Percentiles rank a stretch among this genome's conserved stretches.
phyloP scores from a whole-genome alignment of 2,797 vertebrate species.

The Loriculus beryllinus region DNA sequence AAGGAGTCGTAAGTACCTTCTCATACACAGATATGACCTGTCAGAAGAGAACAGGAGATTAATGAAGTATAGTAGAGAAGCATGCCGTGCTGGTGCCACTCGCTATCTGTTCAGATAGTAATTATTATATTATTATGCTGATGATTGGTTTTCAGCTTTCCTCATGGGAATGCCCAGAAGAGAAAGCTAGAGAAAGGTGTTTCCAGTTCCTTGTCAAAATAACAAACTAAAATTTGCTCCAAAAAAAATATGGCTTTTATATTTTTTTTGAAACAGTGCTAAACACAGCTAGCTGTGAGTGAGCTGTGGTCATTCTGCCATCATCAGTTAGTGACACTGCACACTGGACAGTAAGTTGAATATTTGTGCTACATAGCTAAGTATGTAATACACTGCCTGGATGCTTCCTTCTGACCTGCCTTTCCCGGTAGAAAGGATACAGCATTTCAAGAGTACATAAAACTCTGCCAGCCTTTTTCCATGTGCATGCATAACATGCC shows the following conservation, averaged over 20 bases:
- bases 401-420: neutral
- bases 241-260: neutral
- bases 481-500: accelerated
- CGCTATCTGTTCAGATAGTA: neutral
- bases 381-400: neutral
- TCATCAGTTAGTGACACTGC: neutral
- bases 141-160: neutral
- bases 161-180: neutral
- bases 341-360: neutral
- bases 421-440: neutral
- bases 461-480: neutral
- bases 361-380: neutral
- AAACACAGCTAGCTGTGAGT: neutral
- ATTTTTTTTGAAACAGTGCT: neutral
- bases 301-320: neutral
- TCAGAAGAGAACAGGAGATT: neutral
- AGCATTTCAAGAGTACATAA: neutral
- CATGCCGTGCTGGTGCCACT: neutral
- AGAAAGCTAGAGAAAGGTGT: neutral
- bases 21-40: neutral
- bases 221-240: neutral
- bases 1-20: neutral
- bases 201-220: neutral
- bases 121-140: neutral
- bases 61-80: neutral